Conservation (phyloP, 2,113 vertebrate genomes). For the Ailuropoda melanoleuca region DNA sequence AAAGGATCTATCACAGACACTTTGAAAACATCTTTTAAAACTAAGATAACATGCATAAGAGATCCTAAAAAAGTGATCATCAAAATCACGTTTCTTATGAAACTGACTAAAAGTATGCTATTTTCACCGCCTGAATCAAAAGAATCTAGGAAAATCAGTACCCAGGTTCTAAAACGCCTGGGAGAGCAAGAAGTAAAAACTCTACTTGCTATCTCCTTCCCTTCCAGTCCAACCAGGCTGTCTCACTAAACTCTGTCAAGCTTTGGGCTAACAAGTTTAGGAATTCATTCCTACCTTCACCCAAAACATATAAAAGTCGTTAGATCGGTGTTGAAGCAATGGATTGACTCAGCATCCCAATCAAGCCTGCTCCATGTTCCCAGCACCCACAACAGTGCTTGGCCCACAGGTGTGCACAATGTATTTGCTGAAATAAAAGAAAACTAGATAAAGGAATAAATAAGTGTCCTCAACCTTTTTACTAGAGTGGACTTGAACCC, state of each 20-base stretch:
- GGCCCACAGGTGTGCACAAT: background rate
- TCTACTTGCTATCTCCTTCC: background rate
- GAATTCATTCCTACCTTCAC: background rate
- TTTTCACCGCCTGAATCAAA: background rate
- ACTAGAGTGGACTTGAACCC: background rate
- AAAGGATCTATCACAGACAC: background rate
- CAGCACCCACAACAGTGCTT: background rate
- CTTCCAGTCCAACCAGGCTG: background rate
- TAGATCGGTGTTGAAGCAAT: background rate
- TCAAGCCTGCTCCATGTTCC: background rate
- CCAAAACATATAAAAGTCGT: background rate
- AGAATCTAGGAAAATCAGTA: background rate
- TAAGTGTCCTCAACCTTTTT: background rate
- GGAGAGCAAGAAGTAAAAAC: background rate
- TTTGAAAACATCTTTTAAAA: conserved; percentile 5
- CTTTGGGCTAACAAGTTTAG: background rate
- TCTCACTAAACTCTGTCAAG: background rate
- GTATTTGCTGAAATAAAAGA: background rate
- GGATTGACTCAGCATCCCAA: background rate
- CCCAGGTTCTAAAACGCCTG: background rate
- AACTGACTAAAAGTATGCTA: background rate
- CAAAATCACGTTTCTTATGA: background rate
- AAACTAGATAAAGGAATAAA: background rate
- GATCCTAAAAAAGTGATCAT: background rate
- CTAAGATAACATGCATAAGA: background rate